Conservation (phyloP, 92 coral and sea anemone species). For the Phenganax stokvisi region DNA sequence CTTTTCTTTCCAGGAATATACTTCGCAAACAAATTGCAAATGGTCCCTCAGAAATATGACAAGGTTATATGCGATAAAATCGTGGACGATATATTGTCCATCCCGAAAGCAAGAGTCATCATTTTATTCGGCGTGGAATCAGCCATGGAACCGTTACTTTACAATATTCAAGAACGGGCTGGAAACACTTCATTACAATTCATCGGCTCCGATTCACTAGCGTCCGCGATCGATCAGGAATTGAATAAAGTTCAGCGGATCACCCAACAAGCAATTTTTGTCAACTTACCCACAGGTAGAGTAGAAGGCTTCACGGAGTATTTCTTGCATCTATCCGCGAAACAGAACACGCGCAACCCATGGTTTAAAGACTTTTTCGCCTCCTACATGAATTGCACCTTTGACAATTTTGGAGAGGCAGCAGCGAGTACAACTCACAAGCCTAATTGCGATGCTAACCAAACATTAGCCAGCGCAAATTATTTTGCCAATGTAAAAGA, state of each 20-base stretch:
- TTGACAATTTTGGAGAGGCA: constrained; percentile 23
- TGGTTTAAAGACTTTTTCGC: constrained; percentile 89
- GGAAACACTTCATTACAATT: constrained; percentile 1
- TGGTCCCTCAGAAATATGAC: not conserved
- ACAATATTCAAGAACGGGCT: constrained; percentile 5
- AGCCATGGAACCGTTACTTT: not conserved
- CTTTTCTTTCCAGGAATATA: not conserved
- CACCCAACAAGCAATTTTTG: not conserved
- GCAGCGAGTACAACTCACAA: not conserved
- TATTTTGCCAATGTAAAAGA: not conserved
- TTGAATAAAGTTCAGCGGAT: constrained; percentile 5
- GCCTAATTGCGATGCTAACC: constrained; percentile 13
- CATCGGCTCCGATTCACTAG: not conserved
- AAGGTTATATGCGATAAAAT: not conserved
- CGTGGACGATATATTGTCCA: not conserved
- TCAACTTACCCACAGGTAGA: not conserved
- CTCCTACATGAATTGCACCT: constrained; percentile 59
- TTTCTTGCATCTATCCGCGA: constrained; percentile 53
- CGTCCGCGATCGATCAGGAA: not conserved
- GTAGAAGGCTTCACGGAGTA: constrained; percentile 59
- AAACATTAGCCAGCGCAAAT: constrained; percentile 24
- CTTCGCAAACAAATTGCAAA: not conserved
- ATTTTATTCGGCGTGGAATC: not conserved
- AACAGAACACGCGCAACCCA: constrained; percentile 62
- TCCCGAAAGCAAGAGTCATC: not conserved